A percentile compares a stretch with the other conserved stretches of the same genome.
phyloP scores from a whole-genome alignment of 2,888 invertebrate genomes.

The Tholera decimalis region DNA sequence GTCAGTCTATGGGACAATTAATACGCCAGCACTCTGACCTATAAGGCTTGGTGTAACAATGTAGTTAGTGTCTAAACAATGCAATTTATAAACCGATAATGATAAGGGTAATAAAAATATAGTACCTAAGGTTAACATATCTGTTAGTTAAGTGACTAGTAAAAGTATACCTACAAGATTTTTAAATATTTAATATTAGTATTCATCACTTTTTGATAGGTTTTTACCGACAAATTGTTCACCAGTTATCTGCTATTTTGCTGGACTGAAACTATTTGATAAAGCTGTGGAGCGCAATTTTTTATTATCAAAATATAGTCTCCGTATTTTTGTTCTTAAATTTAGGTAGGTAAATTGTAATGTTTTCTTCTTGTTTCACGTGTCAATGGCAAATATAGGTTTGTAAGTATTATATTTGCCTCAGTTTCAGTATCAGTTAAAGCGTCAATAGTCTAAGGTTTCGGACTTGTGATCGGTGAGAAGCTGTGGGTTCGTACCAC shows the following conservation, averaged over 20 bases:
- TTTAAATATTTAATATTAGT: background rate
- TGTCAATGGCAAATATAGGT: too few species aligned
- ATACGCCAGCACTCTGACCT: slow-evolving; percentile 46
- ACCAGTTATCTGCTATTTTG: background rate
- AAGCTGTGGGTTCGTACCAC: too few species aligned
- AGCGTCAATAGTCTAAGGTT: too few species aligned
- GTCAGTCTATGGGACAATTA: slow-evolving; percentile 51
- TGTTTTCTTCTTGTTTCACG: too few species aligned
- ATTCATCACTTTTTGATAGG: background rate
- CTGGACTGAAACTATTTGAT: background rate
- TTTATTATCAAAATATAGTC: background rate
- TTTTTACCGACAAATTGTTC: background rate
- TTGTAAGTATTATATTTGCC: too few species aligned
- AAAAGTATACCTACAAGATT: background rate
- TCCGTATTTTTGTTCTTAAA: background rate
- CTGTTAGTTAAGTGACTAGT: background rate
- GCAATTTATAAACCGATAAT: slow-evolving; percentile 4
- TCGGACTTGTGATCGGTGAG: too few species aligned
- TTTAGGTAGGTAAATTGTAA: too few species aligned
- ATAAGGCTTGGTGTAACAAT: slow-evolving; percentile 42
- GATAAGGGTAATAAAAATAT: background rate
- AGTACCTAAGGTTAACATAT: background rate
- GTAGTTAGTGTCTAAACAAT: slow-evolving; percentile 22
- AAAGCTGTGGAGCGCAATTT: background rate
- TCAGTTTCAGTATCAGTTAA: too few species aligned